Evolutionary conservation across 2,797 vertebrate species (phyloP).

Genomic region (Etheostoma perlongum): DNA sequence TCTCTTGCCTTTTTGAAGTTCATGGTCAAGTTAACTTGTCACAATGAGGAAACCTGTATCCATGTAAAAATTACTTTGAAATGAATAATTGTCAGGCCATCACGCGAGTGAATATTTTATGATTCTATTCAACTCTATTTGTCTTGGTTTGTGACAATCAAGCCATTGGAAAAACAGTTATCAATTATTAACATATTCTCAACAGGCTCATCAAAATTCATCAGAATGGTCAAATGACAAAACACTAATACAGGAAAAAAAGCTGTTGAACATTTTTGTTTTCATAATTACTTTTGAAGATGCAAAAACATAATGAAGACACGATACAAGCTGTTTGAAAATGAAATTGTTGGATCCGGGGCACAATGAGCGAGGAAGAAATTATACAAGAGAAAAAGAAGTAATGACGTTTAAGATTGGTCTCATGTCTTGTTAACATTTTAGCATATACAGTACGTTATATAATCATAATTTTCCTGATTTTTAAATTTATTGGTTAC

Average conservation of each 20-base stretch:
- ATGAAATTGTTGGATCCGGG: slow-evolving; percentile 55
- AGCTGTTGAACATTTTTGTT: slow-evolving; percentile 70
- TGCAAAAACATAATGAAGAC: slow-evolving; percentile 51
- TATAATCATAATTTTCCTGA: not conserved
- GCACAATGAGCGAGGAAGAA: slow-evolving; percentile 11
- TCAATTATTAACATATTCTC: slow-evolving; percentile 97
- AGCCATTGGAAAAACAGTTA: slow-evolving; percentile 91
- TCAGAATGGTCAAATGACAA: slow-evolving; percentile 62
- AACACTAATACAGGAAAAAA: slow-evolving; percentile 55
- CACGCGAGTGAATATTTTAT: slow-evolving; percentile 96
- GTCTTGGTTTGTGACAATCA: slow-evolving; percentile 95
- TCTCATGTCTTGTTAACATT: not conserved
- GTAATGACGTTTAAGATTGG: slow-evolving; percentile 24
- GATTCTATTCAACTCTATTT: slow-evolving; percentile 96
- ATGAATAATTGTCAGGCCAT: slow-evolving; percentile 92
- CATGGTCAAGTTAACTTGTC: slow-evolving; percentile 44
- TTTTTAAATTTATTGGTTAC: not conserved
- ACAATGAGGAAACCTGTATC: slow-evolving; percentile 69
- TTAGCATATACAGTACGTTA: not conserved
- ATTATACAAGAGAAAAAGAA: not conserved
- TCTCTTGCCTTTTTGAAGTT: slow-evolving; percentile 36
- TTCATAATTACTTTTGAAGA: slow-evolving; percentile 72
- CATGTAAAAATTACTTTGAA: slow-evolving; percentile 90
- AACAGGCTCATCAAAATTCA: slow-evolving; percentile 86
- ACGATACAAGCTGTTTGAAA: slow-evolving; percentile 55